These are phyloP conservation scores for Temnothorax curvispinosus DNA, from an alignment of 1,140 invertebrate species.

Conservation along the genomic window DNA sequence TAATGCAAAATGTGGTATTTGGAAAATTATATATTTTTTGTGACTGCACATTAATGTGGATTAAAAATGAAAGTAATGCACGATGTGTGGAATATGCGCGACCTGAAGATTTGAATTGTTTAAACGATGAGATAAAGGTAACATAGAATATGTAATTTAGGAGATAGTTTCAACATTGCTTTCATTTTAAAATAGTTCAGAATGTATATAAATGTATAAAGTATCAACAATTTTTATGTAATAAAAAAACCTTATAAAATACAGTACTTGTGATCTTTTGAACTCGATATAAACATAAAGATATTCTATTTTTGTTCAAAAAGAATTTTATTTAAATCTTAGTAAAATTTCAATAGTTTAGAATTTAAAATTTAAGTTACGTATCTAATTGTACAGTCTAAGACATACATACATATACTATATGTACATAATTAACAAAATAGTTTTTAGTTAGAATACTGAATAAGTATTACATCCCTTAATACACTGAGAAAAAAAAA, in stretches of 20 bases:
- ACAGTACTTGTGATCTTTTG: not conserved
- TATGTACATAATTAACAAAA: not conserved
- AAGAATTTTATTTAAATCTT: not conserved
- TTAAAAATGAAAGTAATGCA: no score
- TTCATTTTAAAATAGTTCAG: not conserved
- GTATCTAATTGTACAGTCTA: not conserved
- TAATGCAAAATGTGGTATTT: not conserved
- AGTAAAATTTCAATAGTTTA: not conserved
- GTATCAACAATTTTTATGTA: not conserved
- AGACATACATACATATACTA: not conserved
- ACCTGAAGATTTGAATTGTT: not conserved
- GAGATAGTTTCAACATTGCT: not conserved
- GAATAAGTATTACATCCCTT: no score
- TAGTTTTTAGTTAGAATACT: not conserved
- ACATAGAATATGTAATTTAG: not conserved
- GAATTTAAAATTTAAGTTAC: not conserved
- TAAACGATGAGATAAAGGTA: not conserved
- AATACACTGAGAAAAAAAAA: no score
- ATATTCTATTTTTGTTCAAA: not conserved
- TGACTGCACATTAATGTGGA: not conserved
- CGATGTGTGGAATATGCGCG: not conserved
- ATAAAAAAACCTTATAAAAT: not conserved
- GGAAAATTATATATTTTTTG: not conserved
- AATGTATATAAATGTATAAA: not conserved
- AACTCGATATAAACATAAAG: not conserved